These are phyloP conservation scores for Garrulus glandarius DNA, from an alignment of 2,797 vertebrate genomes.

Conservation along the genomic window DNA sequence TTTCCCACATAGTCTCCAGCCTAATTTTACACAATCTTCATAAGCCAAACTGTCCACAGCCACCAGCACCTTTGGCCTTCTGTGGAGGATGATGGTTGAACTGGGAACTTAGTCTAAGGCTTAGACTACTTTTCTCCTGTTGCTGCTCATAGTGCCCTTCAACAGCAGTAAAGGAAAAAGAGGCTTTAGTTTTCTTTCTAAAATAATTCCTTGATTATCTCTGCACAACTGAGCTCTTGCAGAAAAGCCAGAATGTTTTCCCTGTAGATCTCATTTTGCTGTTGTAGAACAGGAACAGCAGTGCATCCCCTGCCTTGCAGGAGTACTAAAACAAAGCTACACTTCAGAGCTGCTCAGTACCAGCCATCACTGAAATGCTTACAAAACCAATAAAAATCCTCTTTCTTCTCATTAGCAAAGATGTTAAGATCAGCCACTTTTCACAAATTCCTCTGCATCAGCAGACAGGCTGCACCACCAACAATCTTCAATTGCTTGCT, in stretches of 20 bases:
- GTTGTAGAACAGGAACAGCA: background rate
- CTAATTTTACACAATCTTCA: background rate
- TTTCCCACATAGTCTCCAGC: background rate
- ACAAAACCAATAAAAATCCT: background rate
- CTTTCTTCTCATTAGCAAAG: background rate
- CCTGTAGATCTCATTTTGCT: background rate
- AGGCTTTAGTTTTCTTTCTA: background rate
- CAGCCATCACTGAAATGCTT: background rate
- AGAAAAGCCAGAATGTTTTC: background rate
- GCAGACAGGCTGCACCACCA: background rate
- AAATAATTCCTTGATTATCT: conserved; percentile 41
- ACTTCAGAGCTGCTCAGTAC: background rate
- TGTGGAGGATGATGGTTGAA: background rate
- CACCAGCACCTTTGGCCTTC: background rate
- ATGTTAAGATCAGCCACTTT: background rate
- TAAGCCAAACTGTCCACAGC: background rate
- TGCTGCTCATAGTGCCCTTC: background rate
- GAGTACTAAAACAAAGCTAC: background rate
- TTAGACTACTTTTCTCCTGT: background rate
- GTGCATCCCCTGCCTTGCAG: background rate
- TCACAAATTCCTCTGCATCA: background rate
- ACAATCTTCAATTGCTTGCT: background rate
- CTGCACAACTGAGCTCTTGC: background rate
- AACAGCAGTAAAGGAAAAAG: background rate
- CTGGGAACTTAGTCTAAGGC: background rate